Conservation (phyloP, 2,888 invertebrate species). For the Dermolepida albohirtum region DNA sequence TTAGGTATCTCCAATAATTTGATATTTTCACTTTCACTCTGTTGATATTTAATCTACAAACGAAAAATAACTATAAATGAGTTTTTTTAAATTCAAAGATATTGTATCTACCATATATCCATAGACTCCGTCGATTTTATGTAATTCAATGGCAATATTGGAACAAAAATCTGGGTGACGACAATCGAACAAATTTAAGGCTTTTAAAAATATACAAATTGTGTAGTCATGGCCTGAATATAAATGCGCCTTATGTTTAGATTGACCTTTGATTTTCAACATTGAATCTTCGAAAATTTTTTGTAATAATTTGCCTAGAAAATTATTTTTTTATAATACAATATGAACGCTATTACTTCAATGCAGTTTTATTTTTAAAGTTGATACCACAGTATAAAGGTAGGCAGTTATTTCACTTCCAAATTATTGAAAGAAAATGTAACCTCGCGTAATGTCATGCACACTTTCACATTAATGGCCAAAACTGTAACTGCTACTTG, state of each 20-base stretch:
- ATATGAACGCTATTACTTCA: not conserved
- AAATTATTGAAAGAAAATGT: no score
- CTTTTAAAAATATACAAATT: constrained; percentile 34
- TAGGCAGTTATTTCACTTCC: no score
- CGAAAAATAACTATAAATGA: no score
- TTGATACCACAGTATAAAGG: no score
- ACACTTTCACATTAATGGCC: no score
- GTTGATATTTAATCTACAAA: constrained; percentile 31
- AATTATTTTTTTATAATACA: not conserved
- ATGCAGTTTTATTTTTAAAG: no score
- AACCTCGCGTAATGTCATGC: no score
- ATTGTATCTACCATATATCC: constrained; percentile 26
- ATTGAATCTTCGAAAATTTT: constrained; percentile 36
- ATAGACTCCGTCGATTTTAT: constrained; percentile 37
- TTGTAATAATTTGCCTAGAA: constrained; percentile 30
- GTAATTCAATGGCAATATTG: constrained; percentile 33
- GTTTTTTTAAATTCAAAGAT: no score
- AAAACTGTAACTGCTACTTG: no score
- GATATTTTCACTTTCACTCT: constrained; percentile 4
- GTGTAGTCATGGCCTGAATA: constrained; percentile 43
- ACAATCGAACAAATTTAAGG: constrained; percentile 22
- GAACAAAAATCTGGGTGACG: constrained; percentile 36
- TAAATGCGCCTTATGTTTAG: constrained; percentile 24
- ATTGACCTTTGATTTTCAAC: constrained; percentile 27
- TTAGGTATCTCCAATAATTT: constrained; percentile 26